These are phyloP conservation scores for Cheilosia variabilis DNA, from an alignment of 2,888 invertebrate species.

Conservation along the genomic window DNA sequence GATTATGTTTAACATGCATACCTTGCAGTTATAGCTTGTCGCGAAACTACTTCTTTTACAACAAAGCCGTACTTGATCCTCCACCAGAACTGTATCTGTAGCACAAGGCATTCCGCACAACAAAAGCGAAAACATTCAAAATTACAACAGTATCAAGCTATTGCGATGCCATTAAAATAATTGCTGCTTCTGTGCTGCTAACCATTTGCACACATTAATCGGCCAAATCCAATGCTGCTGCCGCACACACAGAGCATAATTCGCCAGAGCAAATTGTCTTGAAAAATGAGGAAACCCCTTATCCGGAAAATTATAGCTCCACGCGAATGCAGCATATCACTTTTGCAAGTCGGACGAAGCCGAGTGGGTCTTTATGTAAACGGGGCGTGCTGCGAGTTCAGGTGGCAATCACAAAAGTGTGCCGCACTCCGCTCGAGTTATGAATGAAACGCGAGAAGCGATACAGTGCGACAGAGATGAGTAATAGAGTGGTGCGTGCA, in stretches of 20 bases:
- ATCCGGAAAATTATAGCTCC: slow-evolving; percentile 38
- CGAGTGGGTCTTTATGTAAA: slow-evolving; percentile 45
- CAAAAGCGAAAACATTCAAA: slow-evolving; percentile 12
- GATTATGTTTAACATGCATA: no score
- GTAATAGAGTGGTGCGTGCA: not conserved
- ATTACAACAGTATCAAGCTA: slow-evolving; percentile 6
- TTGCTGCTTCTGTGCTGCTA: slow-evolving; percentile 12
- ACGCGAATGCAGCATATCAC: slow-evolving; percentile 22
- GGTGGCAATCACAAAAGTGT: slow-evolving; percentile 11
- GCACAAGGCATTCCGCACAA: not conserved
- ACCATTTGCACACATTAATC: slow-evolving; percentile 42
- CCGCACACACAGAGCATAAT: slow-evolving; percentile 2
- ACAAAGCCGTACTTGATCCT: not conserved
- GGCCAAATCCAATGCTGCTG: not conserved
- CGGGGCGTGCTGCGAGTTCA: slow-evolving; percentile 32
- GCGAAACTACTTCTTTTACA: not conserved
- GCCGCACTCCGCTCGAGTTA: slow-evolving; percentile 20
- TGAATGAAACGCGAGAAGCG: slow-evolving; percentile 21
- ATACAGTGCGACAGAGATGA: not conserved
- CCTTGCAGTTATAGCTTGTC: no score
- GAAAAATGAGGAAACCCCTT: slow-evolving; percentile 55
- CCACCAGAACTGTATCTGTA: not conserved
- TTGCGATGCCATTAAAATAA: slow-evolving; percentile 17
- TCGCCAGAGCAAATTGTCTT: slow-evolving; percentile 16
- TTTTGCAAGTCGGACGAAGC: slow-evolving; percentile 12